Base-by-base conservation (phyloP, 2,888 invertebrate genomes). In the Octonoba sinensis region DNA sequence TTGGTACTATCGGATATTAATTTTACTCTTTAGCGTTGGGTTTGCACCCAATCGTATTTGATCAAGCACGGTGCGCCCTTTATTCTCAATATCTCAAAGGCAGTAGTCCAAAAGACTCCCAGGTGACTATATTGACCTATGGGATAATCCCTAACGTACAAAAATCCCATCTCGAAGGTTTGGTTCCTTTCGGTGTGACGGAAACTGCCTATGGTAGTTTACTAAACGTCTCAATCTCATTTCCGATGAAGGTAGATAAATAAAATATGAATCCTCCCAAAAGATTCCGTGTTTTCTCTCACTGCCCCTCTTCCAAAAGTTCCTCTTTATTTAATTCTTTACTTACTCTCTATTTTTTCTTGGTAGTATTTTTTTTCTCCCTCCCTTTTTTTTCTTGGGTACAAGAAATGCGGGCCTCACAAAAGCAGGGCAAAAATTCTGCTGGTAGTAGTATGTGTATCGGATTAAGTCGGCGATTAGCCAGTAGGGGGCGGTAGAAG, bases 361-460 rank as follows among this genome's bases (percentile, higher is more conserved):
- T 36, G 36, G 8, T 36, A 36, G 36, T 36, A n/a, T n/a, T n/a
- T 3, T 36, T 36, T 36, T 36, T 36, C 8, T 36, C 8, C 36
- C 36, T 36, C 11, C 27, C 27, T 8, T 36, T 36, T 8, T 36
- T 36, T 36, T 36, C 36, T 36, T 36, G 8, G 36, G 54, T 54
- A 18, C 54, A 20, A 11, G 18, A 49, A 46, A 77, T 77, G 77
- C 77, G 77, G 77, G 77, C n/a, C 1, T 12, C 18, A 77, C 70
- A 77, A 77, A 71, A 51, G 64, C 54, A 49, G 36, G 44, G 49
- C n/a, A 27, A 57, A 46, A 65, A 47, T 67, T 71, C 65, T 79
- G 72, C 78, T 79, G 78, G 72, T 79, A 72, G 66, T 79, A 67
- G 78, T 79, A 59, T 66, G 72, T 67, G 72, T 72, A 81, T 81